Conservation (phyloP, 1,140 invertebrate genomes). For the Microplitis mediator region DNA sequence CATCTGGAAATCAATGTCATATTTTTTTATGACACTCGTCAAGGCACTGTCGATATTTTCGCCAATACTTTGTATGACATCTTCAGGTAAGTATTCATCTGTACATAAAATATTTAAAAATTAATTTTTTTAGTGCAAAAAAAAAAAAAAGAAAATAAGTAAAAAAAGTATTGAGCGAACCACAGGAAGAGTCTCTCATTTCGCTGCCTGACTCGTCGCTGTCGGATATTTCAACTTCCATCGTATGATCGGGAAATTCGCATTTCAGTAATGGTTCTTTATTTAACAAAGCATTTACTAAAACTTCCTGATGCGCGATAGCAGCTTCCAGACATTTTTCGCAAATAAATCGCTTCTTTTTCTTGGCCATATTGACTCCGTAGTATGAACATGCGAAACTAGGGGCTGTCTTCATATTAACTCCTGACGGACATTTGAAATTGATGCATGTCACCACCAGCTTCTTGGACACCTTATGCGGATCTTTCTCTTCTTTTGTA, state of each 20-base stretch:
- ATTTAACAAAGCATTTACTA: conserved; percentile 40
- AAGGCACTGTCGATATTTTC: conserved; percentile 46
- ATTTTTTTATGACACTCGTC: conserved; percentile 44
- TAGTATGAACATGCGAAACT: conserved; percentile 63
- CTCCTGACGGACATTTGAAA: conserved; percentile 61
- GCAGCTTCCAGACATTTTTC: conserved; percentile 59
- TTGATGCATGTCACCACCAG: conserved; percentile 62
- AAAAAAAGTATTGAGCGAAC: conserved; percentile 27
- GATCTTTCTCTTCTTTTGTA: neutral
- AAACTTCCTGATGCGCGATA: conserved; percentile 56
- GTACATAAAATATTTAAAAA: neutral
- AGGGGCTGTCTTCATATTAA: conserved; percentile 57
- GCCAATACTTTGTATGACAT: conserved; percentile 43
- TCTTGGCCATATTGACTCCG: conserved; percentile 56
- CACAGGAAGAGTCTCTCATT: conserved; percentile 33
- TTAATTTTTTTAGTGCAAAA: neutral
- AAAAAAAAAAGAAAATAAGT: neutral
- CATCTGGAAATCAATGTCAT: conserved; percentile 54
- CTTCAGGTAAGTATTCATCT: conserved; percentile 46
- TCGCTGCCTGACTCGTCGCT: conserved; percentile 61
- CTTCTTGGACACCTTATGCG: conserved; percentile 37
- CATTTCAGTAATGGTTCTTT: conserved; percentile 45
- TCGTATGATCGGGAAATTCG: conserved; percentile 63
- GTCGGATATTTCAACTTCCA: conserved; percentile 66
- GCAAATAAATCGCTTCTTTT: conserved; percentile 61